A percentile compares a stretch with the other conserved stretches of the same genome.
These are phyloP conservation scores for Stichodactyla mertensii DNA, from an alignment of 64 coral and sea anemone species.

Conservation along the genomic window DNA sequence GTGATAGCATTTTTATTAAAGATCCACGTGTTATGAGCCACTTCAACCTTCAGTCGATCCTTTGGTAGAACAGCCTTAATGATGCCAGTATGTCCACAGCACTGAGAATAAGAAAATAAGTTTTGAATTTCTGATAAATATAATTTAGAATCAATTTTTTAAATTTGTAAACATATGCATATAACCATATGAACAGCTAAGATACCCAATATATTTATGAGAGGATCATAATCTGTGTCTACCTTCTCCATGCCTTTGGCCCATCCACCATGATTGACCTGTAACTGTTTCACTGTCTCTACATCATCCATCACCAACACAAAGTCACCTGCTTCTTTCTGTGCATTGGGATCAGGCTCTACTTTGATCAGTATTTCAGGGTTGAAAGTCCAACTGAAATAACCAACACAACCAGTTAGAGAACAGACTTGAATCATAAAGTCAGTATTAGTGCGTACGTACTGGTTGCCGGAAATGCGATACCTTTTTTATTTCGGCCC, in stretches of 20 bases:
- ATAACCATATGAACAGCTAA: no score
- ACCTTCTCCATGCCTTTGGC: not conserved
- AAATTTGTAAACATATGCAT: not conserved
- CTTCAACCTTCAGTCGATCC: not conserved
- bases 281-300: not conserved
- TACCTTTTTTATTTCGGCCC: no score
- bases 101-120: not conserved
- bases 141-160: not conserved
- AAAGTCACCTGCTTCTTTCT: constrained; percentile 1
- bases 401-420: no score
- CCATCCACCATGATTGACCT: constrained; percentile 6
- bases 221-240: not conserved
- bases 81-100: not conserved
- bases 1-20: not conserved
- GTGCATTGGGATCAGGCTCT: not conserved
- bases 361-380: not conserved
- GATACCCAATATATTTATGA: no score
- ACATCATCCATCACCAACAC: constrained; percentile 4
- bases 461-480: no score
- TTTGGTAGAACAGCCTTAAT: constrained; percentile 10
- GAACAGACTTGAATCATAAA: no score
- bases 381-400: not conserved
- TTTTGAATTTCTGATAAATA: not conserved
- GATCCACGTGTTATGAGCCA: not conserved
- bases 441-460: no score